Percentiles rank a stretch among this genome's conserved stretches.
phyloP scores from a whole-genome alignment of 2,888 invertebrate genomes.

The Carterocephalus palaemon region DNA sequence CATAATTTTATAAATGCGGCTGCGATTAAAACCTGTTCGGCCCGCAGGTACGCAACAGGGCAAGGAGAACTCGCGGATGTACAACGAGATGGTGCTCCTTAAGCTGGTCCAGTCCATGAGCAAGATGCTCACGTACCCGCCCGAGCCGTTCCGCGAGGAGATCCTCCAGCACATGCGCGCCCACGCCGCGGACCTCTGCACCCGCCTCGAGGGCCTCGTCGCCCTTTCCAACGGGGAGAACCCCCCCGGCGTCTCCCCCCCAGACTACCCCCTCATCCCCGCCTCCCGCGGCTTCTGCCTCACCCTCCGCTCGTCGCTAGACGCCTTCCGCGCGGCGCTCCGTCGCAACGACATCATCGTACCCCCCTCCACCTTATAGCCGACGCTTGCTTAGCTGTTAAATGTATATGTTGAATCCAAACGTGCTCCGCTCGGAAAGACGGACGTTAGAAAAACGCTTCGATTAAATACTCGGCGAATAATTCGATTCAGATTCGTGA shows the following conservation, averaged over 20 bases:
- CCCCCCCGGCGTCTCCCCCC: constrained; percentile 57
- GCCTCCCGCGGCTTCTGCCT: constrained; percentile 96
- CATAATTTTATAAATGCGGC: too few relatives aligned
- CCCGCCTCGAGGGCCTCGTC: constrained; percentile 85
- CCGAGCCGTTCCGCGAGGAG: constrained; percentile 88
- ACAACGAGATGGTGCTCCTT: constrained; percentile 98
- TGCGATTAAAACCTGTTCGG: too few relatives aligned
- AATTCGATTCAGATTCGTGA: too few relatives aligned
- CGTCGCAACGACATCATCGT: constrained; percentile 59
- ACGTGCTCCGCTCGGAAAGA: too few relatives aligned
- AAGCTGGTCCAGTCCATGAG: constrained; percentile 95
- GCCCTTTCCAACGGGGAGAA: constrained; percentile 74
- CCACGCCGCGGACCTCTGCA: constrained; percentile 77
- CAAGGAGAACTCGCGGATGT: constrained; percentile 95
- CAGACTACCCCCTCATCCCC: constrained; percentile 93
- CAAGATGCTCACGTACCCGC: constrained; percentile 86
- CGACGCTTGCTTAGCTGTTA: too few relatives aligned
- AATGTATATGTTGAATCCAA: too few relatives aligned
- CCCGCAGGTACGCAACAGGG: constrained; percentile 90
- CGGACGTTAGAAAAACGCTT: too few relatives aligned
- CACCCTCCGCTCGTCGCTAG: constrained; percentile 81
- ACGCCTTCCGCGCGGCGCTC: constrained; percentile 62
- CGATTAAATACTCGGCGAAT: too few relatives aligned
- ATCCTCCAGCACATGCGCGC: constrained; percentile 83
- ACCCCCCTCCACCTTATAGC: constrained; percentile 62